These are phyloP conservation scores for Prionchulus punctatus DNA, from an alignment of 2,888 invertebrate genomes.

Conservation along the genomic window DNA sequence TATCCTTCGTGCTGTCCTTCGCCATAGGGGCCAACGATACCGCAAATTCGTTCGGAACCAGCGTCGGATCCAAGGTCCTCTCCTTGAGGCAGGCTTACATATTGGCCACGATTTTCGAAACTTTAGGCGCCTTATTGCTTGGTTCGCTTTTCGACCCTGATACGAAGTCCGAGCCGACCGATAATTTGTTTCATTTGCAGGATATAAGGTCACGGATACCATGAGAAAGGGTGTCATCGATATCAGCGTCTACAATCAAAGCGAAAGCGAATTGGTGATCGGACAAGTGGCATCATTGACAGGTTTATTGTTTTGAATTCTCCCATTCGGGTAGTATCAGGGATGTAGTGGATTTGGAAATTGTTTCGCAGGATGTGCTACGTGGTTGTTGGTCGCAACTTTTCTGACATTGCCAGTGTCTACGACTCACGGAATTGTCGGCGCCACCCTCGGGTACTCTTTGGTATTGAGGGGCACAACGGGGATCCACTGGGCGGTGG, in stretches of 20 bases:
- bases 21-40: constrained; percentile 98
- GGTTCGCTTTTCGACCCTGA: too few species aligned
- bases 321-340: too few species aligned
- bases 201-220: constrained; percentile 85
- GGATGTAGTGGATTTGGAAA: too few species aligned
- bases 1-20: constrained; percentile 88
- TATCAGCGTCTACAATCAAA: constrained; percentile 60
- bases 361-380: constrained; percentile 64
- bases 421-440: constrained; percentile 97
- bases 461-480: constrained; percentile 69
- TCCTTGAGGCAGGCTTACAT: constrained; percentile 82
- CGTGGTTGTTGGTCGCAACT: constrained; percentile 88
- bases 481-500: constrained; percentile 65
- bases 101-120: constrained; percentile 86
- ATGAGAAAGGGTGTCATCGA: constrained; percentile 95
- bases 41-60: constrained; percentile 95
- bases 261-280: constrained; percentile 64
- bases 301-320: too few species aligned
- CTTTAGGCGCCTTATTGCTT: constrained; percentile 80
- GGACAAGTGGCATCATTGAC: constrained; percentile 73
- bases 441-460: constrained; percentile 91
- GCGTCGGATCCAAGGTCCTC: constrained; percentile 87
- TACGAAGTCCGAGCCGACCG: too few species aligned
- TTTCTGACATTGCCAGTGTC: constrained; percentile 87
- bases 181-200: too few species aligned